Evolutionary conservation across 1,140 invertebrate species (phyloP).

Genomic region (Drosophila quadrilineata): DNA sequence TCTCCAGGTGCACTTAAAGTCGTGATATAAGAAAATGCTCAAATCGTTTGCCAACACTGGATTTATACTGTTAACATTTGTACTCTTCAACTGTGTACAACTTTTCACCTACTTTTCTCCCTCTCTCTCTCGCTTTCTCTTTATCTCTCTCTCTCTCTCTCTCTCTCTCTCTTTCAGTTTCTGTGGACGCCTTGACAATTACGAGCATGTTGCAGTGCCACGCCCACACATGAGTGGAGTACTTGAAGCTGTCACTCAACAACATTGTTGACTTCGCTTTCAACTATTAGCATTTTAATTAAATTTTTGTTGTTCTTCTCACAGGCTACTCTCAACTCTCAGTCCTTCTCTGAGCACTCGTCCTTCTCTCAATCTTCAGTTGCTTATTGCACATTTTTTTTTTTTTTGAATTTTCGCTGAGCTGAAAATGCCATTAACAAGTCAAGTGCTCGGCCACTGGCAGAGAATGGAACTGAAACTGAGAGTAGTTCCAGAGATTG

Average conservation of each 20-base stretch:
- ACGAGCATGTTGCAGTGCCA: slow-evolving; percentile 50
- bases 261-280: slow-evolving; percentile 60
- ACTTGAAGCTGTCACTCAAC: slow-evolving; percentile 53
- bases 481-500: too few species aligned
- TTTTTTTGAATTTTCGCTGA: not conserved
- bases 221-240: slow-evolving; percentile 4
- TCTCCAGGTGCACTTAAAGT: not conserved
- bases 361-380: too few species aligned
- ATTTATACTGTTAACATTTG: too few species aligned
- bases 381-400: slow-evolving; percentile 17
- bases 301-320: slow-evolving; percentile 63
- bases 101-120: not conserved
- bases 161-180: not conserved
- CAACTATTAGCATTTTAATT: slow-evolving; percentile 78
- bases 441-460: not conserved
- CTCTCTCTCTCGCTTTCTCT: not conserved
- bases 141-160: not conserved
- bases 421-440: slow-evolving; percentile 6
- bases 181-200: slow-evolving; percentile 34
- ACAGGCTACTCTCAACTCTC: slow-evolving; percentile 5
- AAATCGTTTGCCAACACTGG: too few species aligned
- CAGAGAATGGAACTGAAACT: too few species aligned
- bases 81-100: too few species aligned
- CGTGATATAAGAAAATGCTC: too few species aligned
- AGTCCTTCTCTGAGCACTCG: not conserved